Base-by-base conservation (phyloP, 2,113 vertebrate species). In the Melanostigma gelatinosum region DNA sequence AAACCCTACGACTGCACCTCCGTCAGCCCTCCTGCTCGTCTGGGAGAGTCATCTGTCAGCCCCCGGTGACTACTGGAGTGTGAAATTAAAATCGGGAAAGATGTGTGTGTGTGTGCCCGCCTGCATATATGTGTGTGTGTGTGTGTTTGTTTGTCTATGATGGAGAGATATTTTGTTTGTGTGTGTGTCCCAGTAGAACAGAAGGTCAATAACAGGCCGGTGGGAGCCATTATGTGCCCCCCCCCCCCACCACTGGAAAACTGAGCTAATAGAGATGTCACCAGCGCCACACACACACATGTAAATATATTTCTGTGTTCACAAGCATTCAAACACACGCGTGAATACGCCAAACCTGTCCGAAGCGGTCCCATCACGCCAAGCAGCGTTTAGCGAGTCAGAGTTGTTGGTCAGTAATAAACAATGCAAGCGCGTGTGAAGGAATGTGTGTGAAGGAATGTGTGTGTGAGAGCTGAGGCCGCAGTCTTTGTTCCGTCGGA, bases 41-140 rank as follows among this genome's bases (percentile, higher is more conserved):
- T 79, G 72, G 93, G 91, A 92, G 95, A 92, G 79, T 94, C 95
- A 96, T 97, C 95, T 62, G 93, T 96, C 97, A 96, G 94, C 93
- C 95, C 94, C 86, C 82, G 79, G 92, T 63, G 92, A 92, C 91
- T 89, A 90, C 92, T 95, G 91, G 93, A 91, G 93, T 93, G 94
- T 96, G 96, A 97, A 97, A 97, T 97, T 96, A 96, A 96, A 97
- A 96, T 96, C 93, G 84, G 88, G 75, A 58, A 65, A n/a, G 24
- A 9, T n/a, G 77, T 68, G 61, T 34, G 69, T 87, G 48, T 73
- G 80, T 10, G 16, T 62, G 46, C 8, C 12, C 6, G 69, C 22
- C 46, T 22, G 12, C 22, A n/a, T 13, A 40, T 38, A 40, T 38
- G 38, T 75, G 74, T 77, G 72, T 75, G 75, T 61, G 42, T 46